phyloP scores from a whole-genome alignment of 2,888 invertebrate species.

The Dasysyrphus tricinctus region DNA sequence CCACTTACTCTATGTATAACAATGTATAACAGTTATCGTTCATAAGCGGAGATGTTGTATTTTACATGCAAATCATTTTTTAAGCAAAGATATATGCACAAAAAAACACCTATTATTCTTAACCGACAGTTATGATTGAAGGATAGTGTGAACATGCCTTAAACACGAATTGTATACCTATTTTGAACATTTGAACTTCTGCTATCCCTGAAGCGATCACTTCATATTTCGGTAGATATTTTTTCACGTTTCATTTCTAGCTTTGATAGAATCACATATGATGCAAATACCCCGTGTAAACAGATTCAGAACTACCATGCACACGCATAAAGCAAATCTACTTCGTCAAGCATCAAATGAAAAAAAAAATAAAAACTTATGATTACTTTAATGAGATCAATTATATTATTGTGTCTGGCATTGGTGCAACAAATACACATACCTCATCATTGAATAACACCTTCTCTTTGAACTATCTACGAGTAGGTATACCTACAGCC shows the following conservation, averaged over 20 bases:
- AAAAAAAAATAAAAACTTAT: conserved; percentile 15
- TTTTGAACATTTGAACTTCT: background rate
- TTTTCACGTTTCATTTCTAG: background rate
- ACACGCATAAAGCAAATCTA: conserved; percentile 20
- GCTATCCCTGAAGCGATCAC: background rate
- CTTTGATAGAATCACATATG: background rate
- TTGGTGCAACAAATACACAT: conserved; percentile 55
- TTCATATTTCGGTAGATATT: background rate
- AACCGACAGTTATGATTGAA: no score
- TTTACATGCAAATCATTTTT: no score
- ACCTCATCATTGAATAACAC: conserved; percentile 39
- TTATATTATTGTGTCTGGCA: conserved; percentile 54
- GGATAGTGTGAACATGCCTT: no score
- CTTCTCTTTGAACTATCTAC: conserved; percentile 11
- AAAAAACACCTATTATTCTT: no score
- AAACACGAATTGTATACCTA: no score
- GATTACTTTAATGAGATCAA: conserved; percentile 67
- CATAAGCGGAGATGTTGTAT: no score
- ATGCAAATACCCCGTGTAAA: background rate
- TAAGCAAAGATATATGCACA: no score
- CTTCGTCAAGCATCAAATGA: conserved; percentile 1
- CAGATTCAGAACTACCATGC: background rate
- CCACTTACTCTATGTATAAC: no score
- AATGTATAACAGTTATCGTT: no score
- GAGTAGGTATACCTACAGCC: background rate